A percentile compares a stretch with the other conserved stretches of the same genome.
Evolutionary conservation across 2,888 invertebrate genomes (phyloP).

Genomic region (Alloscopus bannaensis): DNA sequence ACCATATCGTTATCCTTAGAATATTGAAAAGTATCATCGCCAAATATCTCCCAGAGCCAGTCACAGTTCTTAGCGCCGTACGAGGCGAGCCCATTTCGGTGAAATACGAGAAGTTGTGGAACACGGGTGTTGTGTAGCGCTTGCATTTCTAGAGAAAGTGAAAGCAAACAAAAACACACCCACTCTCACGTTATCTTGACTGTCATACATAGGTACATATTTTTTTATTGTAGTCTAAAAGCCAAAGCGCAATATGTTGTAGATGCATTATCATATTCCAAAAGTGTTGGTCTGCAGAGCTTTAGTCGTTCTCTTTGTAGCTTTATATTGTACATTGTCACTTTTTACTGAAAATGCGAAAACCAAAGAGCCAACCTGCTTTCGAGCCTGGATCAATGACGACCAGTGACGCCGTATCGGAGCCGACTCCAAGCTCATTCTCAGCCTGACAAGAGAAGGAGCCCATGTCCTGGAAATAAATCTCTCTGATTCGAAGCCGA

Average conservation of each 20-base stretch:
- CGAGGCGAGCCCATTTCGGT: constrained; percentile 53
- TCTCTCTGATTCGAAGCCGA: constrained; percentile 36
- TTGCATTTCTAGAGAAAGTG: constrained; percentile 37
- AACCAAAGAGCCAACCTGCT: constrained; percentile 35
- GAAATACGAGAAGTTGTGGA: constrained; percentile 59
- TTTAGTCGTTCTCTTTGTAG: too few relatives aligned
- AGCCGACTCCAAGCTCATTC: constrained; percentile 34
- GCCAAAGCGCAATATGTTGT: too few relatives aligned
- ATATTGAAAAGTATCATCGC: constrained; percentile 48
- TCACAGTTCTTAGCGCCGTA: constrained; percentile 46
- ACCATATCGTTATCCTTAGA: constrained; percentile 39
- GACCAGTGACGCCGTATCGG: constrained; percentile 44
- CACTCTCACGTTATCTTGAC: constrained; percentile 21
- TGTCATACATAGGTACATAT: not conserved
- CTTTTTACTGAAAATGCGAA: too few relatives aligned
- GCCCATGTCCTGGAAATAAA: constrained; percentile 53
- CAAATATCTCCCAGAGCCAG: constrained; percentile 61
- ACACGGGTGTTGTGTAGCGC: constrained; percentile 49
- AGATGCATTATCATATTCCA: too few relatives aligned
- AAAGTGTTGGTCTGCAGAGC: too few relatives aligned
- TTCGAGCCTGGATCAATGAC: constrained; percentile 57
- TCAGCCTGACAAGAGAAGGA: constrained; percentile 51
- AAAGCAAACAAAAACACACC: constrained; percentile 47
- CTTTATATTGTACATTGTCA: too few relatives aligned
- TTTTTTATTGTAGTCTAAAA: too few relatives aligned